Percentiles rank a stretch among this genome's conserved stretches.
Evolutionary conservation across 2,888 invertebrate species (phyloP).

Genomic region (Cataglyphis altisquamis): DNA sequence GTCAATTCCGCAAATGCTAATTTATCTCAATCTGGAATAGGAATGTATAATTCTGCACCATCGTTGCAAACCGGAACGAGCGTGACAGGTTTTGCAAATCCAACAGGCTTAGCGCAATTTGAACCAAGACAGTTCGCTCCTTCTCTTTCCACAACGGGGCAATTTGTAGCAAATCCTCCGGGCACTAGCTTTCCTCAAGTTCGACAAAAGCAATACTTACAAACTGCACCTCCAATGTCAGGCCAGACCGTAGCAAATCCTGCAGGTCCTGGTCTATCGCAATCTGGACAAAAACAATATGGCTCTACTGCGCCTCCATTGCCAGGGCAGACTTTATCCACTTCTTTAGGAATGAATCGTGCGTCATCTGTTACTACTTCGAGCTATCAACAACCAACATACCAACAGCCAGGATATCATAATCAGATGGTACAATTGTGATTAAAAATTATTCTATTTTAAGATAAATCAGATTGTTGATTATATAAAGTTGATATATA

Average conservation of each 20-base stretch:
- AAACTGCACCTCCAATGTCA: slow-evolving; percentile 5
- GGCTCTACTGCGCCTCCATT: slow-evolving; percentile 76
- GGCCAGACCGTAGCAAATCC: neutral
- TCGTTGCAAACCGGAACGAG: neutral
- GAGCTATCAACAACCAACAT: slow-evolving; percentile 81
- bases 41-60: slow-evolving; percentile 13
- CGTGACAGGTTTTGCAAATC: neutral
- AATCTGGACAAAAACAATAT: slow-evolving; percentile 73
- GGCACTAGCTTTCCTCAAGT: neutral
- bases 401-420: slow-evolving; percentile 84
- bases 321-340: slow-evolving; percentile 82
- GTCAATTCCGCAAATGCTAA: slow-evolving; percentile 56
- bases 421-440: slow-evolving; percentile 39
- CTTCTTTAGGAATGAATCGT: slow-evolving; percentile 73
- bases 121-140: slow-evolving; percentile 25
- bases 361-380: slow-evolving; percentile 65
- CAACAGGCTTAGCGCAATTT: slow-evolving; percentile 7
- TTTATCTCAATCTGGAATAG: slow-evolving; percentile 15
- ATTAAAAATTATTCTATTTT: neutral
- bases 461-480: neutral
- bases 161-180: neutral
- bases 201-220: slow-evolving; percentile 32
- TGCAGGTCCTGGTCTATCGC: slow-evolving; percentile 72
- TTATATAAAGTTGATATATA: neutral
- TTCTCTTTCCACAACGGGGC: slow-evolving; percentile 14